phyloP scores from a whole-genome alignment of 2,888 invertebrate genomes.

The Bhutanitis thaidina region DNA sequence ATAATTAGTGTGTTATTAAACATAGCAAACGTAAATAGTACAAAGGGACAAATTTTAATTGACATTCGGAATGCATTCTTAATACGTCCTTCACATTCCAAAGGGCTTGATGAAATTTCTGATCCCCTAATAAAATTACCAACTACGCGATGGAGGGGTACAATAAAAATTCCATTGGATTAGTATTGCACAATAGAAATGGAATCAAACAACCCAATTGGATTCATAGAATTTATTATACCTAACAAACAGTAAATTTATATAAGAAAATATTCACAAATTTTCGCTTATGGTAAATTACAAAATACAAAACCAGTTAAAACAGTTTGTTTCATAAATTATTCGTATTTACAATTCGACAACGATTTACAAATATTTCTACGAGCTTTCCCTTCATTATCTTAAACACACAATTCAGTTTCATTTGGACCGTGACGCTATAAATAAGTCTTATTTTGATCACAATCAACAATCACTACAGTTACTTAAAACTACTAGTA shows the following conservation, averaged over 20 bases:
- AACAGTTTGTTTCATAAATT: slow-evolving; percentile 48
- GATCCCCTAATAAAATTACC: slow-evolving; percentile 37
- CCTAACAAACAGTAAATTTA: slow-evolving; percentile 54
- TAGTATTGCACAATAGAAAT: background rate
- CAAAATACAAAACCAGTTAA: background rate
- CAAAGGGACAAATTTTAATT: slow-evolving; percentile 15
- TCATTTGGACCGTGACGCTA: background rate
- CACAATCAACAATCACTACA: background rate
- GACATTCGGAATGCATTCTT: slow-evolving; percentile 28
- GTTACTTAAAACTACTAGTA: too few species aligned
- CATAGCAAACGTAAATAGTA: too few species aligned
- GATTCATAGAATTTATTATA: slow-evolving; percentile 59
- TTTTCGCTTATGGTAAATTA: slow-evolving; percentile 25
- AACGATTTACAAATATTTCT: slow-evolving; percentile 40
- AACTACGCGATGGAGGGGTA: slow-evolving; percentile 19
- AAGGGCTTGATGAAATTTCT: slow-evolving; percentile 38
- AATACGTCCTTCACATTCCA: slow-evolving; percentile 41
- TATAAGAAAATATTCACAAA: slow-evolving; percentile 55
- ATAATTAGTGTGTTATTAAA: too few species aligned
- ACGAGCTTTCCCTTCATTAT: slow-evolving; percentile 13
- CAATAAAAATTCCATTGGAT: slow-evolving; percentile 21
- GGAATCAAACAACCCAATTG: slow-evolving; percentile 30
- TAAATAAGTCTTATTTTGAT: background rate
- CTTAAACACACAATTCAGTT: background rate
- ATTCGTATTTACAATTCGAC: slow-evolving; percentile 48